A percentile compares a stretch with the other conserved stretches of the same genome.
These are phyloP conservation scores for Lampris megalopsis DNA, from an alignment of 2,113 vertebrate genomes.

Conservation along the genomic window DNA sequence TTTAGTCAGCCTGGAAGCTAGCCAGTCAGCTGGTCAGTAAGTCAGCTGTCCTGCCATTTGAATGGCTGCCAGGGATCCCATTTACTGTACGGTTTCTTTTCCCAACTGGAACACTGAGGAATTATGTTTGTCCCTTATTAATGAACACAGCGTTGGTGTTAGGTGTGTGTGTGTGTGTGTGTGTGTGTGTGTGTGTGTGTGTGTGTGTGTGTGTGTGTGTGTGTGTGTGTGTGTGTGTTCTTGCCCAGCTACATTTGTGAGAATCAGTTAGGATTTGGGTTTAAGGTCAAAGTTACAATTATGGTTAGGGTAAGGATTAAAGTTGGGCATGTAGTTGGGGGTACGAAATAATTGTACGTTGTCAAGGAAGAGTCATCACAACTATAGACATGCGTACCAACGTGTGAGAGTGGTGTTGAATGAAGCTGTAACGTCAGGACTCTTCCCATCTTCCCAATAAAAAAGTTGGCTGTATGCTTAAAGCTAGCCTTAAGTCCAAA, in stretches of 20 bases:
- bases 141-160: slow-evolving; percentile 38
- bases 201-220: too few relatives aligned
- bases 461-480: slow-evolving; percentile 31
- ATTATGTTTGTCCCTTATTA: slow-evolving; percentile 45
- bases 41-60: slow-evolving; percentile 37
- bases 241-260: too few relatives aligned
- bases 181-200: too few relatives aligned
- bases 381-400: too few relatives aligned
- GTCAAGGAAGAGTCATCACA: background rate
- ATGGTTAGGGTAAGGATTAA: too few relatives aligned
- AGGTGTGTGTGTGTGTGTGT: background rate
- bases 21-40: slow-evolving; percentile 41
- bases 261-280: too few relatives aligned
- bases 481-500: slow-evolving; percentile 9
- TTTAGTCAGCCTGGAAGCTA: slow-evolving; percentile 36
- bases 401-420: background rate
- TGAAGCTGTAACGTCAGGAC: slow-evolving; percentile 16
- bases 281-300: too few relatives aligned
- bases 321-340: too few relatives aligned
- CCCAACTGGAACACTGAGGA: slow-evolving; percentile 44
- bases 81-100: slow-evolving; percentile 44
- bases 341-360: background rate
- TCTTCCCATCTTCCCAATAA: slow-evolving; percentile 23
- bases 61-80: slow-evolving; percentile 61
- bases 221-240: too few relatives aligned